Conservation (phyloP, 2,797 vertebrate genomes). For the Helicolenus hilgendorfi region DNA sequence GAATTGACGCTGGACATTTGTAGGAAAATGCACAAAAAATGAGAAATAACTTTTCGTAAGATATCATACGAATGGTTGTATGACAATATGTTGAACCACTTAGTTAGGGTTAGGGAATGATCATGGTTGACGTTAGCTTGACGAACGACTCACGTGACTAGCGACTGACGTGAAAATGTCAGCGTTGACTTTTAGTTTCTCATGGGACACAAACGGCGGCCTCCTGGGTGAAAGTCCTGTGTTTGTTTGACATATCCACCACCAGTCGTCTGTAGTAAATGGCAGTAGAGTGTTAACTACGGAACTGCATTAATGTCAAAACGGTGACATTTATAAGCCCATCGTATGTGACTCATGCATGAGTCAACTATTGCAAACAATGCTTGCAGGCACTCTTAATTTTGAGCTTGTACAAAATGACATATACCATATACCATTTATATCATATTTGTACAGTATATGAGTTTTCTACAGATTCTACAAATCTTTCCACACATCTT, state of each 20-base stretch:
- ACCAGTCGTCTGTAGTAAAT: conserved; percentile 5
- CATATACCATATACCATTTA: neutral
- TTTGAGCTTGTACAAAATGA: neutral
- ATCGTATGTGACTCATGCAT: conserved; percentile 4
- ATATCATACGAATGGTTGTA: too few species aligned
- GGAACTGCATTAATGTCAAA: neutral
- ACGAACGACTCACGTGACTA: neutral
- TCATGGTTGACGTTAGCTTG: too few species aligned
- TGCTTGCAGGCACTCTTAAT: neutral
- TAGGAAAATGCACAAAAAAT: too few species aligned
- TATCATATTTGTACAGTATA: neutral
- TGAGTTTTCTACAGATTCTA: neutral
- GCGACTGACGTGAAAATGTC: neutral
- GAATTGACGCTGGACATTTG: too few species aligned
- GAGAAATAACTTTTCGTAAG: too few species aligned
- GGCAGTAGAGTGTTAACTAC: neutral
- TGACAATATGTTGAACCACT: too few species aligned
- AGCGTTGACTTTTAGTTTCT: too few species aligned
- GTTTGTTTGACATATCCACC: too few species aligned
- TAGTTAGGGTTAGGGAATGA: too few species aligned
- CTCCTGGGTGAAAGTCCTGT: too few species aligned
- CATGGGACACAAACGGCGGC: too few species aligned
- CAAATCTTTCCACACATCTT: neutral
- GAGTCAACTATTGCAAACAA: conserved; percentile 19
- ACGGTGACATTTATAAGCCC: neutral